These are phyloP conservation scores for Sarcophaga carnaria DNA, from an alignment of 2,888 invertebrate genomes.

Conservation along the genomic window DNA sequence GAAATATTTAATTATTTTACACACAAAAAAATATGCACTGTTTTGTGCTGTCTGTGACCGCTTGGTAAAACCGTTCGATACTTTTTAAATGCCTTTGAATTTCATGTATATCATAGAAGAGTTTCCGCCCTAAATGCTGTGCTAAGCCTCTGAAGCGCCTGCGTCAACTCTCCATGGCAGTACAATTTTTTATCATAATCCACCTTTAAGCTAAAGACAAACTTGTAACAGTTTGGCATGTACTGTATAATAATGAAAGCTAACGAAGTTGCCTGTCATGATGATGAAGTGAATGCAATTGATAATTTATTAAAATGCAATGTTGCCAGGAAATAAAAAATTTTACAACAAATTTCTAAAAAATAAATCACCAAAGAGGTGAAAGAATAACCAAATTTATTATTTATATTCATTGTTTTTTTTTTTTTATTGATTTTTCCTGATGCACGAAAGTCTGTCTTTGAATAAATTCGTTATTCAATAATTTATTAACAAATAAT, in stretches of 20 bases:
- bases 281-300: no score
- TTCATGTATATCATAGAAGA: conserved; percentile 80
- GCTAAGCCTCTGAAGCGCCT: conserved; percentile 59
- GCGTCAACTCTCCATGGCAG: conserved; percentile 43
- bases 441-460: no score
- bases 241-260: neutral
- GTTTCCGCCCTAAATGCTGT: conserved; percentile 79
- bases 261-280: neutral
- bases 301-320: no score
- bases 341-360: no score
- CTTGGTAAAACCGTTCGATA: conserved; percentile 78
- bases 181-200: conserved; percentile 17
- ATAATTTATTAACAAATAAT: no score
- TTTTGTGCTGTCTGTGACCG: conserved; percentile 73
- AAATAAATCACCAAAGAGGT: no score
- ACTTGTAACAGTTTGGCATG: conserved; percentile 19
- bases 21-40: conserved; percentile 32
- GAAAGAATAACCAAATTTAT: no score
- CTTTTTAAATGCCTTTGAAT: conserved; percentile 78
- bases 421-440: no score
- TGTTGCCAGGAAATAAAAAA: no score
- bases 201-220: conserved; percentile 35
- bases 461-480: no score
- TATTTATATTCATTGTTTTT: no score
- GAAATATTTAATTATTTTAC: conserved; percentile 36